phyloP scores from a whole-genome alignment of 1,140 invertebrate genomes.

The Diprion similis region DNA sequence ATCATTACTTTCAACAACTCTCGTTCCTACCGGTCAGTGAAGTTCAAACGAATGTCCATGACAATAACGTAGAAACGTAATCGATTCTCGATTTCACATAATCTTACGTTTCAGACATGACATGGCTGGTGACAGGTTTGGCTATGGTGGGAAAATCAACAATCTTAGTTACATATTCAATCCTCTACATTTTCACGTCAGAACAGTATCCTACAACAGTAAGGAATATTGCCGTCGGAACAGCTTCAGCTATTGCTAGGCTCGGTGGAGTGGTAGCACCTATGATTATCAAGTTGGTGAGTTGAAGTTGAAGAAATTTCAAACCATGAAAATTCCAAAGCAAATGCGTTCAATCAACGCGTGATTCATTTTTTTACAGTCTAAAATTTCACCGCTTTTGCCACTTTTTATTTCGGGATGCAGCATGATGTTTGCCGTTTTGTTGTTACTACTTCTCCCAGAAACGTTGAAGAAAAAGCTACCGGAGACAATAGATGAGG shows the following conservation, averaged over 20 bases:
- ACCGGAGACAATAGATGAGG: conserved; percentile 77
- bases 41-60: background rate
- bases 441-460: conserved; percentile 73
- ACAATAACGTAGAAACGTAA: conserved; percentile 10
- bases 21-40: conserved; percentile 65
- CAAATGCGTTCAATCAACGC: background rate
- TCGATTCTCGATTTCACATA: conserved; percentile 21
- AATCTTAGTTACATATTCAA: conserved; percentile 82
- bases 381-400: conserved; percentile 68
- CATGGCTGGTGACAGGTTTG: conserved; percentile 68
- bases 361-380: conserved; percentile 47
- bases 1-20: conserved; percentile 65
- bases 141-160: conserved; percentile 85
- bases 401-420: conserved; percentile 77
- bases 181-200: conserved; percentile 81
- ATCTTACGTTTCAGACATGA: conserved; percentile 59
- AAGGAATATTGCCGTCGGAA: conserved; percentile 79
- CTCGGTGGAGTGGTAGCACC: conserved; percentile 81
- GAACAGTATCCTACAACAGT: conserved; percentile 87
- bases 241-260: conserved; percentile 78
- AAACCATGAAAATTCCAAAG: too few relatives aligned
- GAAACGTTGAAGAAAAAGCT: conserved; percentile 79
- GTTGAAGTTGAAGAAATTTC: conserved; percentile 14
- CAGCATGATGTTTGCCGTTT: conserved; percentile 69
- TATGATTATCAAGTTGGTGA: conserved; percentile 70